Evolutionary conservation across 2,797 vertebrate genomes (phyloP).

Genomic region (Aphelocoma californica): DNA sequence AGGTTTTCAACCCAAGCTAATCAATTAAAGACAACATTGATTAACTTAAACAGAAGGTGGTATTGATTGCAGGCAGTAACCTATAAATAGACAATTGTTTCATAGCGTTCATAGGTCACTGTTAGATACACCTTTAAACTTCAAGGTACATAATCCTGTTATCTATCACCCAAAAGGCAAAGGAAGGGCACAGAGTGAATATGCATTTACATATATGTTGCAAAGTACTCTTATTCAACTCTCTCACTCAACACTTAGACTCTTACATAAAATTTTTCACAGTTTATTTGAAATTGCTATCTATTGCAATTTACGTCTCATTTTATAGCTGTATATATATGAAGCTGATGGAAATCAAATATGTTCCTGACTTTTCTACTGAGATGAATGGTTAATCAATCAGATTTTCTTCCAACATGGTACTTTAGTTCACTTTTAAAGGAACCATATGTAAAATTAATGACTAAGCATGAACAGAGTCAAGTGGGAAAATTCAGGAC

Average conservation of each 20-base stretch:
- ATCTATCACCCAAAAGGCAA: constrained; percentile 6
- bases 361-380: constrained; percentile 17
- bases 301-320: not conserved
- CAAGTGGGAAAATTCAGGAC: constrained; percentile 11
- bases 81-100: constrained; percentile 68
- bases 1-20: constrained; percentile 64
- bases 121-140: constrained; percentile 66
- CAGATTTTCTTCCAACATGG: constrained; percentile 19
- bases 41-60: constrained; percentile 73
- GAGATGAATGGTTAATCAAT: constrained; percentile 64
- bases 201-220: not conserved
- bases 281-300: constrained; percentile 3
- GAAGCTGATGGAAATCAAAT: constrained; percentile 28
- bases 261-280: not conserved
- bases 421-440: constrained; percentile 22
- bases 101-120: constrained; percentile 50
- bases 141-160: constrained; percentile 27
- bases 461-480: constrained; percentile 7
- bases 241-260: not conserved
- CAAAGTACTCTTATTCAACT: not conserved
- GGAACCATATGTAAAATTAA: constrained; percentile 41
- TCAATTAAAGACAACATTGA: constrained; percentile 74
- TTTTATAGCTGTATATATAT: constrained; percentile 13
- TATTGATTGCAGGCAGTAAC: constrained; percentile 69
- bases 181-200: not conserved